Conservation (phyloP, 2,113 vertebrate species). For the Chionis minor region DNA sequence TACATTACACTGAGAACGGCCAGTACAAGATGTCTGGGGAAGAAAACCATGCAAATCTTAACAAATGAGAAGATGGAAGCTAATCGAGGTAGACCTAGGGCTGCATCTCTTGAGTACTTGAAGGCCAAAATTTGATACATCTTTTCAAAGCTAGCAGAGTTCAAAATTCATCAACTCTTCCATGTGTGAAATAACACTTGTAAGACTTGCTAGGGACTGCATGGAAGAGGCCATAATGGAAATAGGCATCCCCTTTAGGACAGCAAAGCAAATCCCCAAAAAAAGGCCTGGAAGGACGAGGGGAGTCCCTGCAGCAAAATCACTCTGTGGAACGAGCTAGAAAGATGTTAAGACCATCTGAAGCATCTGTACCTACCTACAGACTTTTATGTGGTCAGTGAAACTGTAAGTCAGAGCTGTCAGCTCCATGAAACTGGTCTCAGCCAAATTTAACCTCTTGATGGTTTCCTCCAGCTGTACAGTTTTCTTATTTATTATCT, state of each 20-base stretch:
- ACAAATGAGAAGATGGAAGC: background rate
- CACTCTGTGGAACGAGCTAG: background rate
- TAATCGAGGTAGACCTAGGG: background rate
- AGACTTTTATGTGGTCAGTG: background rate
- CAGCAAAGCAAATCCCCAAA: background rate
- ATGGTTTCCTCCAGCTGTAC: conserved; percentile 82
- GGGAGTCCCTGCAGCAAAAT: background rate
- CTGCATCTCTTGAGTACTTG: background rate
- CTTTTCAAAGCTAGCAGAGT: background rate
- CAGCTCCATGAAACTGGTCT: conserved; percentile 74
- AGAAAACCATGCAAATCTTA: background rate
- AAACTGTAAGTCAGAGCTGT: conserved; percentile 54
- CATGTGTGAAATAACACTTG: background rate
- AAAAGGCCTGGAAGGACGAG: background rate
- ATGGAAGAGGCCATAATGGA: background rate
- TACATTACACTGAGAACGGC: background rate
- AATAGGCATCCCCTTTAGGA: background rate
- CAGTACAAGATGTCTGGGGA: background rate
- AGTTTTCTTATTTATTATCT: conserved; percentile 83
- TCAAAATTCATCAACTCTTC: background rate
- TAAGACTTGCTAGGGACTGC: background rate
- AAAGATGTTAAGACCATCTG: background rate
- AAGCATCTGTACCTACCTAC: background rate
- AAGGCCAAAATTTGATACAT: background rate
- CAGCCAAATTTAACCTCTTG: conserved; percentile 76